These are phyloP conservation scores for Oryctolagus cuniculus DNA, from an alignment of 2,113 vertebrate species.

Conservation along the genomic window DNA sequence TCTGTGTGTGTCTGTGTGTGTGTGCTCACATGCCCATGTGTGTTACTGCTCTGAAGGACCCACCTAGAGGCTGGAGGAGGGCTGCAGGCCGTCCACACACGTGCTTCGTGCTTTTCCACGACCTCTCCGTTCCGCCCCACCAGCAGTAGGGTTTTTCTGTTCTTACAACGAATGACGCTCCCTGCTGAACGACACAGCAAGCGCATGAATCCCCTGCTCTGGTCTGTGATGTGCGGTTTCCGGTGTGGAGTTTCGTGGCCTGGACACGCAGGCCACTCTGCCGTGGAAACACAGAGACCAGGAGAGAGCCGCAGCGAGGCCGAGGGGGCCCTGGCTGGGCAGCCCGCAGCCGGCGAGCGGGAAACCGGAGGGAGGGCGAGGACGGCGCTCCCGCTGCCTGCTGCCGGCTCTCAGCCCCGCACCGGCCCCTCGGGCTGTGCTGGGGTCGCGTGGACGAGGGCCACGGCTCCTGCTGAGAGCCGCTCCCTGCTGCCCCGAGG, in stretches of 20 bases:
- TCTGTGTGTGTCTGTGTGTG: neutral
- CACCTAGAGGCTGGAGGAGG: neutral
- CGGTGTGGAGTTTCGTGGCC: fast-evolving
- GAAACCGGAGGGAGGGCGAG: neutral
- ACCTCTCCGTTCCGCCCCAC: neutral
- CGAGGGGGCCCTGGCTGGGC: no score
- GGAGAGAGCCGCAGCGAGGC: no score
- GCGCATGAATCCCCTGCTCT: neutral
- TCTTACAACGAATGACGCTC: neutral
- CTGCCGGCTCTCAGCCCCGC: fast-evolving
- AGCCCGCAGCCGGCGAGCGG: no score
- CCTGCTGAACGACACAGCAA: neutral
- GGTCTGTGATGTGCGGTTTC: neutral
- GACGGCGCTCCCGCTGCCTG: fast-evolving
- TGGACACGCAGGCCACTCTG: neutral
- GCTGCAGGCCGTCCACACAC: neutral
- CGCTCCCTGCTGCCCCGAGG: fast-evolving
- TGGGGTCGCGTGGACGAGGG: no score
- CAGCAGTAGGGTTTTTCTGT: neutral
- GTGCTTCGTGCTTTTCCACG: neutral
- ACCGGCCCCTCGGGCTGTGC: no score
- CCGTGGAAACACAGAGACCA: no score
- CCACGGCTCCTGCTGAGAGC: neutral
- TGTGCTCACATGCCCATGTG: no score
- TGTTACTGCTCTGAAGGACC: neutral